Conservation (phyloP, 2,113 vertebrate genomes). For the Lepisosteus osseus region DNA sequence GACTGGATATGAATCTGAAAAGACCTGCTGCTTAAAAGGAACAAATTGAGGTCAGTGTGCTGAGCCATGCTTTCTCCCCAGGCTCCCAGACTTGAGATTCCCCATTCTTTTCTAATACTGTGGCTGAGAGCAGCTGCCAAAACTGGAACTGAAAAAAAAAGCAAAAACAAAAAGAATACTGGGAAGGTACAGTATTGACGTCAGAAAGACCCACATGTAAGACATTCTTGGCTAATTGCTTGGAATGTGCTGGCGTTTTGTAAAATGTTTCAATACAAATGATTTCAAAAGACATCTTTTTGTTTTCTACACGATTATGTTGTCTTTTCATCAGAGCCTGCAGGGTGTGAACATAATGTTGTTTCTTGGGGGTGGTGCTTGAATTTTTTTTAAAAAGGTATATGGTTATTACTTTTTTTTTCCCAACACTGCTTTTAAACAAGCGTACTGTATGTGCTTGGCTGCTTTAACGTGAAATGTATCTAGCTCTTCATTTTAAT, state of each 20-base stretch:
- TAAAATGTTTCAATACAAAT: constrained; percentile 40
- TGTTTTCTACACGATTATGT: constrained; percentile 25
- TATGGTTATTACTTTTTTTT: no score
- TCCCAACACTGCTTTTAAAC: no score
- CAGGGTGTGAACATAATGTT: no score
- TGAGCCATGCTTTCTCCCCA: neutral
- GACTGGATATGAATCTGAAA: neutral
- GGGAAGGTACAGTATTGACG: constrained; percentile 70
- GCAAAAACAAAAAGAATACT: constrained; percentile 51
- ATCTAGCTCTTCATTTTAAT: no score
- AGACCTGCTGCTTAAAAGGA: no score
- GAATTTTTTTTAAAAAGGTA: no score
- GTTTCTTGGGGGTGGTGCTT: no score
- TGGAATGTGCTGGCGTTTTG: constrained; percentile 62
- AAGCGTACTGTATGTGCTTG: no score
- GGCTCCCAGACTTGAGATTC: neutral
- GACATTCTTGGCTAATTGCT: constrained; percentile 66
- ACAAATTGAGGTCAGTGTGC: constrained; percentile 11
- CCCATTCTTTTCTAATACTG: neutral
- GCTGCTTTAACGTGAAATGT: no score
- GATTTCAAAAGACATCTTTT: constrained; percentile 39
- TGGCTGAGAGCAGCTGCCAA: constrained; percentile 44
- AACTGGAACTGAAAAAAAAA: constrained; percentile 16
- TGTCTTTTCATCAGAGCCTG: neutral
- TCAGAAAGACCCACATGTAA: constrained; percentile 72